Conservation (phyloP, 2,797 vertebrate species). For the Sciaenops ocellatus region DNA sequence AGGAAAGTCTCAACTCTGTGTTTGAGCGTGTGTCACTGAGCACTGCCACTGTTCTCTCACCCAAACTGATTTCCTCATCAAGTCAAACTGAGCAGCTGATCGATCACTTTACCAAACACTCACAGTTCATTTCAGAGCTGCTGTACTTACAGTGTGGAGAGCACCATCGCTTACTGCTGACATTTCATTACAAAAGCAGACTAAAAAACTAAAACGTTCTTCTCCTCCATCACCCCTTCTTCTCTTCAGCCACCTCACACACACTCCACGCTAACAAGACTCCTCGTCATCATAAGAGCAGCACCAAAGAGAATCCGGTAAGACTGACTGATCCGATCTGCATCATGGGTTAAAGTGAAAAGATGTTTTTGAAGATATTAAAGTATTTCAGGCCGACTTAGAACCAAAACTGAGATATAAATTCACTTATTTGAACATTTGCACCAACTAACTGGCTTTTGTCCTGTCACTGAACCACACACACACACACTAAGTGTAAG, state of each 20-base stretch:
- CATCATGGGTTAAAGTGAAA: too few species aligned
- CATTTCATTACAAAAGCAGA: constrained; percentile 47
- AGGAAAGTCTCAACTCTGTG: too few species aligned
- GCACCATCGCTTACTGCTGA: constrained; percentile 50
- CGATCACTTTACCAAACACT: constrained; percentile 10
- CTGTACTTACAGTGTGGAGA: constrained; percentile 18
- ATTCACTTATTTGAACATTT: too few species aligned
- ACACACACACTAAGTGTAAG: too few species aligned
- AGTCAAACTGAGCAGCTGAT: constrained; percentile 37
- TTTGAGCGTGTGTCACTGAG: too few species aligned
- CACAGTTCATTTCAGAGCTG: constrained; percentile 1
- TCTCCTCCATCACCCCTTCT: neutral
- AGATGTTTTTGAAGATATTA: too few species aligned
- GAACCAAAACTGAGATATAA: too few species aligned
- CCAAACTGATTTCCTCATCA: constrained; percentile 25
- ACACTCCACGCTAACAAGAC: neutral
- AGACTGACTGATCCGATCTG: constrained; percentile 4
- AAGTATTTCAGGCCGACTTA: too few species aligned
- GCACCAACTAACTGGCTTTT: too few species aligned
- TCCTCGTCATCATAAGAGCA: neutral
- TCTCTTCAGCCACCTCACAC: constrained; percentile 6
- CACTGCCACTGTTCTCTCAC: neutral
- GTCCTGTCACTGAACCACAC: too few species aligned
- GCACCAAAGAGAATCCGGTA: constrained; percentile 10
- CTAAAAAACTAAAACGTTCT: neutral